Evolutionary conservation across 2,888 invertebrate species (phyloP).

Genomic region (Heliconius cydno): DNA sequence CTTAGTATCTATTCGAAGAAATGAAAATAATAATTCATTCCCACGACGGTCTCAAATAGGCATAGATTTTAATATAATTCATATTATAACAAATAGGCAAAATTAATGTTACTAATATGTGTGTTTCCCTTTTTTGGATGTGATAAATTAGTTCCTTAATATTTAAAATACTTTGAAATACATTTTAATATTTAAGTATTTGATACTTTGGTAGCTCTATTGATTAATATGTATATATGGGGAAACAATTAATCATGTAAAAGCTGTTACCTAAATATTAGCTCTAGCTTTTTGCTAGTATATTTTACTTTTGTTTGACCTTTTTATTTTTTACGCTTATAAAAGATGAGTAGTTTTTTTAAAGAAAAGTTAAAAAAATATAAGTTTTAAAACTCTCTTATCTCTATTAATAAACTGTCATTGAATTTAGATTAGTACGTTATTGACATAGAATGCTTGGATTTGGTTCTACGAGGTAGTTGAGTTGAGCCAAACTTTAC

Average conservation of each 20-base stretch:
- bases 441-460: neutral
- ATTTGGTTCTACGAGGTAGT: neutral
- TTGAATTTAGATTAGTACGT: neutral
- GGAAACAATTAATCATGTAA: neutral
- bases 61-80: neutral
- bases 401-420: neutral
- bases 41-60: no score
- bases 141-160: slow-evolving; percentile 6
- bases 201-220: slow-evolving; percentile 1
- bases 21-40: no score
- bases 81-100: neutral
- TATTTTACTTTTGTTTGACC: neutral
- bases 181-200: neutral
- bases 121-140: neutral
- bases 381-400: neutral
- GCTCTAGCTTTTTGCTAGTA: neutral
- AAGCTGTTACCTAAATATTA: neutral
- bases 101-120: neutral
- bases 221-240: slow-evolving; percentile 3
- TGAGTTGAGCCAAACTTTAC: neutral
- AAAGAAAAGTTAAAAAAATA: no score
- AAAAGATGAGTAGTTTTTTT: no score
- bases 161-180: neutral
- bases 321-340: neutral
- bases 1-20: no score